Evolutionary conservation across 2,888 invertebrate species (phyloP), one percentile per base, ranked within the genome.

Genomic region (Drosophila paranaensis): DNA sequence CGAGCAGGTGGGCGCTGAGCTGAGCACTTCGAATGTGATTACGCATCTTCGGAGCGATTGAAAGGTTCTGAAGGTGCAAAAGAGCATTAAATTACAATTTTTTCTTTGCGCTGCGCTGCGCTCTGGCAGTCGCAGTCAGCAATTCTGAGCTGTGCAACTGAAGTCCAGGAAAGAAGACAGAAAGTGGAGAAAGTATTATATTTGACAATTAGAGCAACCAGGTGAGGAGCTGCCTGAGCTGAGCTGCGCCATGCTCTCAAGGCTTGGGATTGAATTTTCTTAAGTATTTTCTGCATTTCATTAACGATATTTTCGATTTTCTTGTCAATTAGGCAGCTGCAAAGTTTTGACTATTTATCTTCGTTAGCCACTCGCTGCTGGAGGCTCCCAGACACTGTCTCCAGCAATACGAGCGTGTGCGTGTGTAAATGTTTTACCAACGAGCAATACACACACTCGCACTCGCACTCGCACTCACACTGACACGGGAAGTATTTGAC

Each of bases 321-420:
- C 85, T 83, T 80, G 79, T 83, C 85, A 86, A 88, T 86, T 88
- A 86, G 79, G 81, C 75, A 75, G 40, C 62, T 61, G 69, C 65
- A 88, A 85, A 85, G 78, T 88, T 85, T 88, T 50, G 71, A 73
- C 80, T 74, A 84, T 89, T 87, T 87, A 81, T 86, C 89, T 88
- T 86, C 84, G 77, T 71, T 80, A 70, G 72, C n/a, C 54, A 50
- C n/a, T 74, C 46, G 51, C 57, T 43, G 51, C 25, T 40, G 40
- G 39, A 27, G 33, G 39, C 61, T 43, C 45, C 27, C 48, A 60
- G 33, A 62, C 48, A 56, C 53, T 53, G 39, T 25, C 33, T 33
- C 8, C 2, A 33, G 54, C 8, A 54, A n/a, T 57, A 60, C 25
- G 60, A 39, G 39, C 39, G 55, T 58, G 63, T 39, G 43, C 25